Evolutionary conservation across 2,888 invertebrate genomes (phyloP).

Genomic region (Agriotes lineatus): DNA sequence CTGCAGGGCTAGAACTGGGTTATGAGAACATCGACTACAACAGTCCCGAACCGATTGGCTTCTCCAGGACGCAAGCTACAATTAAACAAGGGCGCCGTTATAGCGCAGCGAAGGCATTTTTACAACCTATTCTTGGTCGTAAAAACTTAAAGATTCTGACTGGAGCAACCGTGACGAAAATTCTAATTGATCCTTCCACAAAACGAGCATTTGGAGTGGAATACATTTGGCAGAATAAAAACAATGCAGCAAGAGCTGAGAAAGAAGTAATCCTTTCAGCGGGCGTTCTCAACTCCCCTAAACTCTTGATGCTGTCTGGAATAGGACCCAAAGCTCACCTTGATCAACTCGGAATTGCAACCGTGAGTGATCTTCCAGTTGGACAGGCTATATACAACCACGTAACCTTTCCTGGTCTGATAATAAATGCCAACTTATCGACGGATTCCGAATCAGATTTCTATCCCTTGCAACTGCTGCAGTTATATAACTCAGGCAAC

Average conservation of each 20-base stretch:
- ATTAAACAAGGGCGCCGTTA: conserved; percentile 66
- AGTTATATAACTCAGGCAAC: conserved; percentile 60
- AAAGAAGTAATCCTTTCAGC: conserved; percentile 84
- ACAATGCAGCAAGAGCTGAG: conserved; percentile 69
- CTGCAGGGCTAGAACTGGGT: conserved; percentile 26
- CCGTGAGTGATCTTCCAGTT: conserved; percentile 68
- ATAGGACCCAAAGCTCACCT: conserved; percentile 74
- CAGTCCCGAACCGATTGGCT: conserved; percentile 27
- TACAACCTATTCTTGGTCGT: conserved; percentile 72
- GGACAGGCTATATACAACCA: conserved; percentile 70
- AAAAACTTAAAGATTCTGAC: conserved; percentile 77
- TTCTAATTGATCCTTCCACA: conserved; percentile 72
- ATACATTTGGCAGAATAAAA: conserved; percentile 72
- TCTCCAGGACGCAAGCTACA: conserved; percentile 22
- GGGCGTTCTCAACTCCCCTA: conserved; percentile 84
- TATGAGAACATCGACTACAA: conserved; percentile 29
- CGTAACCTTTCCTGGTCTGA: conserved; percentile 75
- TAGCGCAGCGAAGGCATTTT: conserved; percentile 75
- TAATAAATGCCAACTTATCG: conserved; percentile 72
- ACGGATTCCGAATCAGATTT: conserved; percentile 45
- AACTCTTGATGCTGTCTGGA: conserved; percentile 78
- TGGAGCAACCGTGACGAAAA: conserved; percentile 73
- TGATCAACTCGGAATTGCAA: conserved; percentile 64
- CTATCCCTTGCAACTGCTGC: not conserved
- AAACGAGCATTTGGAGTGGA: conserved; percentile 76